Conservation (phyloP, 2,797 vertebrate species). For the Benthosema pterotum region DNA sequence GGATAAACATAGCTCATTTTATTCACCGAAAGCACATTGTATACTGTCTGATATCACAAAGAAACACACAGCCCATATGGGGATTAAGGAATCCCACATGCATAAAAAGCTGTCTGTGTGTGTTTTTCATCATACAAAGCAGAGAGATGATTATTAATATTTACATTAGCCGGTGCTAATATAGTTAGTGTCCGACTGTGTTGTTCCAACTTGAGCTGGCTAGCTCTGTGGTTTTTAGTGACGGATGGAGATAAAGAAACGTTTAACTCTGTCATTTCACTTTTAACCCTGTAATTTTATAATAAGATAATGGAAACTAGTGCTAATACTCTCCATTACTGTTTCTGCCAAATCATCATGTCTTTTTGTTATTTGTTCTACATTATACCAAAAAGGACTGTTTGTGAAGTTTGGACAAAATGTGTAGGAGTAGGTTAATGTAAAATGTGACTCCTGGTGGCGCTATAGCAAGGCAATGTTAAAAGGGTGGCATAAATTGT, state of each 20-base stretch:
- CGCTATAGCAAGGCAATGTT: too few species aligned
- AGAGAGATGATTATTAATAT: constrained; percentile 26
- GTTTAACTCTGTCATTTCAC: too few species aligned
- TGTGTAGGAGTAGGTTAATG: too few species aligned
- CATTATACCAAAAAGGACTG: too few species aligned
- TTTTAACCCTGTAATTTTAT: constrained; percentile 37
- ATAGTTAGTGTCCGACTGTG: constrained; percentile 24
- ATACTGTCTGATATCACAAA: constrained; percentile 44
- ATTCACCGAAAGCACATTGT: constrained; percentile 47
- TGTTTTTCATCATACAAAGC: constrained; percentile 35
- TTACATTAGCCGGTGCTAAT: constrained; percentile 30
- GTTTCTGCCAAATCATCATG: too few species aligned
- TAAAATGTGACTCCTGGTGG: too few species aligned
- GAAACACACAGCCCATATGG: constrained; percentile 31
- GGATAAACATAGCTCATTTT: constrained; percentile 57
- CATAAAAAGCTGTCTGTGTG: constrained; percentile 28
- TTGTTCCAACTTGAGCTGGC: constrained; percentile 46
- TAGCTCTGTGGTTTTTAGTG: constrained; percentile 30
- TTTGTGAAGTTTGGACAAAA: too few species aligned
- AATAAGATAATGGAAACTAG: constrained; percentile 15
- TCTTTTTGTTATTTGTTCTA: too few species aligned
- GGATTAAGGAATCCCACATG: constrained; percentile 34
- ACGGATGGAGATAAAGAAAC: constrained; percentile 27
- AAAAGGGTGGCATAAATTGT: too few species aligned
- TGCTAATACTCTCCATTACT: too few species aligned